Evolutionary conservation across 2,888 invertebrate species (phyloP), one percentile per base, ranked within the genome.

Genomic region (Eristalinus aeneus): DNA sequence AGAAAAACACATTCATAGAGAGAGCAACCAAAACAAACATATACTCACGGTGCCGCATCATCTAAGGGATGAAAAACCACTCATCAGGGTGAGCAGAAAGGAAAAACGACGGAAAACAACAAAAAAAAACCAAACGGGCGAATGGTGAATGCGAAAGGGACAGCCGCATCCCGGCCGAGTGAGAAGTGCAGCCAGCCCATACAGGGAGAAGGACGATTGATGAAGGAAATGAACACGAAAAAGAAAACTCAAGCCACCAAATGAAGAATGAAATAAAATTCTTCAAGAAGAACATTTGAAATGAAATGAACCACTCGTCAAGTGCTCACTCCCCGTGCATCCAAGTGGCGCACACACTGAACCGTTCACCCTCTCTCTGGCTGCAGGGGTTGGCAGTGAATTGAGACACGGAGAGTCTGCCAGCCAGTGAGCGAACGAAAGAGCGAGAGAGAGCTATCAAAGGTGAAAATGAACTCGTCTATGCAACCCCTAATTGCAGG

Each of bases 61-160:
- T 69, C 75, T 81, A 85, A 68, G 85, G 85, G 85, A 85, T 69
- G 77, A 63, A 83, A 73, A 81, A 77, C 73, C 72, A 75, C 58
- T 77, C 23, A 76, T 60, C 16, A 78, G 61, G 39, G 72, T 16
- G 46, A 46, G 16, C 46, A 46, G 46, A 8, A 46, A 16, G 27
- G 74, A 54, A 58, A 73, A 63, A 46, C 61, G 71, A 61, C 32
- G 36, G n/a, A 68, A 36, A 58, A 72, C 67, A 54, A 65, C 80
- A 67, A n/a, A 46, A 46, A 46, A 46, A 16, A 80, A 76, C 80
- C 85, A 72, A 76, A 81, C 73, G 68, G 81, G 60, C 67, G 81
- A 85, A 73, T 76, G 81, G 60, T 61, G 76, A 85, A 73, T 76
- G 81, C 76, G 85, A 85, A 77, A 81, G 75, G 63, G 85, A 85